Percentiles rank a stretch among this genome's conserved stretches.
These are phyloP conservation scores for Lynx canadensis DNA, from an alignment of 2,113 vertebrate genomes.

Conservation along the genomic window DNA sequence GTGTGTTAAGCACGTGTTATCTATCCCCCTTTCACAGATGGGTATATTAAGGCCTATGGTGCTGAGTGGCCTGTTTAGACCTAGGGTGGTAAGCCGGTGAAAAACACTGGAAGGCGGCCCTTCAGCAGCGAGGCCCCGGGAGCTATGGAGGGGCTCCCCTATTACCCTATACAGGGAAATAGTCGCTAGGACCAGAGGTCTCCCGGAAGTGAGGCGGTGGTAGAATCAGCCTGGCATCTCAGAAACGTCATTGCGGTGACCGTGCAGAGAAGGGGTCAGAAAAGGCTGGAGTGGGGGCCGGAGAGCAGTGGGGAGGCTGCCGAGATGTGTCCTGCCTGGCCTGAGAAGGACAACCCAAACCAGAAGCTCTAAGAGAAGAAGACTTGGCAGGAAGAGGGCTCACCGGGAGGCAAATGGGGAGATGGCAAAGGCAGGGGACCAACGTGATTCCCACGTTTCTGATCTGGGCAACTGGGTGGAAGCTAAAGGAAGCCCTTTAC, in stretches of 20 bases:
- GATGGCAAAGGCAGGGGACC: neutral
- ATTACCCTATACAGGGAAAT: fast-evolving
- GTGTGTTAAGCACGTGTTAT: fast-evolving
- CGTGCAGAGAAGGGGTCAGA: fast-evolving
- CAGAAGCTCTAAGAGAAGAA: neutral
- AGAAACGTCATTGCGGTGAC: fast-evolving
- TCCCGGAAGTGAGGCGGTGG: neutral
- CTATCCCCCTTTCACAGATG: neutral
- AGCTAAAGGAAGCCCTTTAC: fast-evolving
- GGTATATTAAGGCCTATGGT: neutral
- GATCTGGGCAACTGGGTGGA: fast-evolving
- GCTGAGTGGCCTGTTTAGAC: too few species aligned
- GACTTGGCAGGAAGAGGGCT: neutral
- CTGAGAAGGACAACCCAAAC: too few species aligned
- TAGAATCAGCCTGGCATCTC: neutral
- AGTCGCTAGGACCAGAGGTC: neutral
- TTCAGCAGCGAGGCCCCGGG: neutral
- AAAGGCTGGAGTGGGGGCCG: fast-evolving
- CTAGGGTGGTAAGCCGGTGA: neutral
- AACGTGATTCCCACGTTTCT: neutral
- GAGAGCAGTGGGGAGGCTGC: fast-evolving
- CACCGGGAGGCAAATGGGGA: fast-evolving
- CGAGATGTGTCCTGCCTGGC: fast-evolving
- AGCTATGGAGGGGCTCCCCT: neutral
- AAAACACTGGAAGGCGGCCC: too few species aligned